These are phyloP conservation scores for Euthynnus affinis DNA, from an alignment of 2,797 vertebrate genomes.

Conservation along the genomic window DNA sequence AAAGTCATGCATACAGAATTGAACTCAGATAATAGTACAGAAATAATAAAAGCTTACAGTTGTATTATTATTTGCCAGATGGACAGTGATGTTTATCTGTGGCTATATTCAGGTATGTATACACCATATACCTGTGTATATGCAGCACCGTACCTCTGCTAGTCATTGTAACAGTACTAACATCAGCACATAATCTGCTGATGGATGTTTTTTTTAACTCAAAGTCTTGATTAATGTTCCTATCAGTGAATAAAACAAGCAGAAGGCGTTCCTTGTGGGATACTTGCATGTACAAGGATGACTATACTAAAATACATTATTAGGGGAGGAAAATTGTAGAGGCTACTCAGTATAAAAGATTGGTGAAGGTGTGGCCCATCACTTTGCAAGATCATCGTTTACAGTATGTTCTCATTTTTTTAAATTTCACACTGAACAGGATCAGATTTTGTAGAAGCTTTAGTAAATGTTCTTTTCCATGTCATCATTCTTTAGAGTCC, in stretches of 20 bases:
- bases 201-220: background rate
- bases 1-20: too few species aligned
- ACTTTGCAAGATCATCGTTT: background rate
- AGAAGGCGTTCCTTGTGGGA: background rate
- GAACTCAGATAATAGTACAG: too few species aligned
- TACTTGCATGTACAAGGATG: background rate
- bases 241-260: background rate
- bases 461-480: background rate
- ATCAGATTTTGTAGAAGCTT: background rate
- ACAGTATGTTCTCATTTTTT: background rate
- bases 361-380: background rate
- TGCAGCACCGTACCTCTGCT: too few species aligned
- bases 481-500: background rate
- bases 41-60: too few species aligned
- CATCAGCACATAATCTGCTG: background rate
- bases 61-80: too few species aligned
- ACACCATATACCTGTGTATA: too few species aligned
- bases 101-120: too few species aligned
- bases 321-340: background rate
- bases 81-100: too few species aligned
- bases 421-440: background rate
- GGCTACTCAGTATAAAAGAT: background rate
- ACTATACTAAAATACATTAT: background rate
- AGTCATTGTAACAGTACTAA: background rate
- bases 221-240: background rate